These are phyloP conservation scores for Oxygymnocypris stewartii DNA, from an alignment of 2,113 vertebrate genomes.

Conservation along the genomic window DNA sequence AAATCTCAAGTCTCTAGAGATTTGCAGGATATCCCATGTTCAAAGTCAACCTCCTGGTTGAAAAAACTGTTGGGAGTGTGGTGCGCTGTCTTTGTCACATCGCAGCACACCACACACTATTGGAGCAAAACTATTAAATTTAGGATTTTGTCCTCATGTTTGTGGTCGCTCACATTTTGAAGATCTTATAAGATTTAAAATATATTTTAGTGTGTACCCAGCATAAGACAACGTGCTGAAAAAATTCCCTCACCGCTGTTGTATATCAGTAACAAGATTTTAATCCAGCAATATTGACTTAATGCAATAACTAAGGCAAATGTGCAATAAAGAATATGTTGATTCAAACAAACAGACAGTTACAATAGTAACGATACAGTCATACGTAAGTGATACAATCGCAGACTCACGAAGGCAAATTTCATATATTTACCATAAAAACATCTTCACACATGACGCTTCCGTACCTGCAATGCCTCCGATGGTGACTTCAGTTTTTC, in stretches of 20 bases:
- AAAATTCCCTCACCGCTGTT: neutral
- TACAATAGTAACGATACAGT: neutral
- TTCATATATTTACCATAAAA: constrained; percentile 16
- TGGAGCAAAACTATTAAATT: too few species aligned
- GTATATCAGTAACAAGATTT: neutral
- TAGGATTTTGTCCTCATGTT: too few species aligned
- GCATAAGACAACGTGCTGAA: neutral
- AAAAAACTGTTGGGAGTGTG: too few species aligned
- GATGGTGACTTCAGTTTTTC: constrained; percentile 43
- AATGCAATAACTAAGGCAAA: constrained; percentile 35
- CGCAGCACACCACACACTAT: too few species aligned
- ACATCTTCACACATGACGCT: neutral
- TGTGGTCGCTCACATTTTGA: too few species aligned
- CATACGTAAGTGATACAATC: constrained; percentile 36
- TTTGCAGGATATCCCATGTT: too few species aligned
- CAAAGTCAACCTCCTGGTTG: too few species aligned
- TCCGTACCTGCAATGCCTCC: constrained; percentile 22
- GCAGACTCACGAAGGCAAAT: constrained; percentile 47
- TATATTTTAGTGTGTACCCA: too few species aligned
- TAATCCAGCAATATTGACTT: neutral
- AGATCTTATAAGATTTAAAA: too few species aligned
- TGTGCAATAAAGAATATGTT: constrained; percentile 26
- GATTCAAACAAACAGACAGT: neutral
- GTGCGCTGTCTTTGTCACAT: too few species aligned
- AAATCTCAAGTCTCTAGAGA: too few species aligned